Conservation (phyloP, 2,113 vertebrate species). For the Myiopsitta monachus region DNA sequence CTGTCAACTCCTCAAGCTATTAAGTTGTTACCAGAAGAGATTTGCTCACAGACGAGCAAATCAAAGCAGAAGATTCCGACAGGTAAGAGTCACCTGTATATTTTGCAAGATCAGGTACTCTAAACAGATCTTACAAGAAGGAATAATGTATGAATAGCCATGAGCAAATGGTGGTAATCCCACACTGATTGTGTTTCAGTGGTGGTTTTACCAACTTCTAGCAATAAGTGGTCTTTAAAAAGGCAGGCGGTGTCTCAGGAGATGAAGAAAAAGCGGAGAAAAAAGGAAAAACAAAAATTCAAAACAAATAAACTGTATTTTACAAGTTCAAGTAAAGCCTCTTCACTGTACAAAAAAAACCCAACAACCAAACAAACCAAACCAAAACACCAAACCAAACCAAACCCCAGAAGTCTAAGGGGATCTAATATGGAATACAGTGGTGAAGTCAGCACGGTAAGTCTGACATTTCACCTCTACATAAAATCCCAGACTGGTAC, state of each 20-base stretch:
- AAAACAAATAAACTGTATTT: not conserved
- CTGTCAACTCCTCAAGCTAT: constrained; percentile 25
- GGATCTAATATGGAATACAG: not conserved
- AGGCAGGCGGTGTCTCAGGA: not conserved
- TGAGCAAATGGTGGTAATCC: not conserved
- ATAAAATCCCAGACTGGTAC: not conserved
- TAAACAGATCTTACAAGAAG: not conserved
- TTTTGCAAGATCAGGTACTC: not conserved
- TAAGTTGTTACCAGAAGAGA: not conserved
- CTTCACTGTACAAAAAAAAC: not conserved
- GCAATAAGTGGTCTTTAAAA: not conserved
- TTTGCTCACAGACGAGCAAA: not conserved
- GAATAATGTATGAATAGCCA: not conserved
- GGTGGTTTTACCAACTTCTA: not conserved
- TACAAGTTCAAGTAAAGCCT: not conserved
- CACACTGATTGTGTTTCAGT: not conserved
- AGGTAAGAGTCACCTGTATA: not conserved
- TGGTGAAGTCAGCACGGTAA: not conserved
- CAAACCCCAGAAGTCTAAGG: not conserved
- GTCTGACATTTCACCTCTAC: not conserved
- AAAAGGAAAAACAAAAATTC: not conserved
- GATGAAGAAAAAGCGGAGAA: not conserved
- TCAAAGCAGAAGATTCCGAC: not conserved
- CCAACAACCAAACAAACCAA: too few relatives aligned
- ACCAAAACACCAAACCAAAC: too few relatives aligned